Percentiles rank a stretch among this genome's conserved stretches.
These are phyloP conservation scores for Orchestes rusci DNA, from an alignment of 2,888 invertebrate genomes.

Conservation along the genomic window DNA sequence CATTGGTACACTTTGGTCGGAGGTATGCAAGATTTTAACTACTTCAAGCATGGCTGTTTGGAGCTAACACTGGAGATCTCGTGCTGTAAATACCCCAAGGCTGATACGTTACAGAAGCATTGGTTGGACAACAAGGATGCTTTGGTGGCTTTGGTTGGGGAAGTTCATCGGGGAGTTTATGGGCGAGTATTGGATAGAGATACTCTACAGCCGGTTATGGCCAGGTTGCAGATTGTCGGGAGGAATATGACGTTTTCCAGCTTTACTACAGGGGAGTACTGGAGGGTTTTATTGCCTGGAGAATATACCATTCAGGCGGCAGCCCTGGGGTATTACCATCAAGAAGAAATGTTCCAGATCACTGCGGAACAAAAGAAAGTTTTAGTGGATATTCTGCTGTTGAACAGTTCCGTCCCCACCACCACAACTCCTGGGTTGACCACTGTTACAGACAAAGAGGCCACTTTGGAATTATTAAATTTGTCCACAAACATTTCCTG, in stretches of 20 bases:
- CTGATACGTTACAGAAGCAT: conserved; percentile 44
- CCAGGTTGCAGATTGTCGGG: conserved; percentile 48
- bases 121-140: conserved; percentile 56
- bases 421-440: background rate
- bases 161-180: conserved; percentile 53
- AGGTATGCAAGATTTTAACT: conserved; percentile 64
- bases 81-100: conserved; percentile 59
- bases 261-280: conserved; percentile 58
- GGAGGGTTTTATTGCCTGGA: conserved; percentile 58
- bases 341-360: background rate
- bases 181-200: conserved; percentile 49
- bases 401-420: background rate
- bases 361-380: background rate
- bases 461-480: background rate
- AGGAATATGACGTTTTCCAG: no score
- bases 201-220: conserved; percentile 46
- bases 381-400: background rate
- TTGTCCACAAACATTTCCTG: background rate
- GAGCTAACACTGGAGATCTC: conserved; percentile 60
- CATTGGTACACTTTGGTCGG: no score
- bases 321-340: background rate
- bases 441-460: background rate
- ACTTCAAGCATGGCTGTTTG: conserved; percentile 57
- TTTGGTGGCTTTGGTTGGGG: conserved; percentile 46
- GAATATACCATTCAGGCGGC: conserved; percentile 38